Percentiles rank a stretch among this genome's conserved stretches.
Conservation (phyloP, 2,113 vertebrate species). For the Elachura formosa region DNA sequence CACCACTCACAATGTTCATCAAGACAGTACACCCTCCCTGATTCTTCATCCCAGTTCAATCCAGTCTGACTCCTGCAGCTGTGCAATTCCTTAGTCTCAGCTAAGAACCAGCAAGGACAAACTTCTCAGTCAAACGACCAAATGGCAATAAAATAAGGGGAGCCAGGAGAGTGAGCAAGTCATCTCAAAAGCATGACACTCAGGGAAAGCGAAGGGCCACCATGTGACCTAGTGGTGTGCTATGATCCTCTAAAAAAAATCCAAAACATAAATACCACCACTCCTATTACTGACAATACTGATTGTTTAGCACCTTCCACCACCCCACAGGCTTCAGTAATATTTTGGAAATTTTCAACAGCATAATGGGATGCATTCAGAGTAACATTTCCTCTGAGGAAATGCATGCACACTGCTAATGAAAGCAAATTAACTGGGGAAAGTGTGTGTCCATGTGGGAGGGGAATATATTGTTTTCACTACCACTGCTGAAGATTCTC, state of each 20-base stretch:
- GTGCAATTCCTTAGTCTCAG: neutral
- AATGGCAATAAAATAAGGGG: neutral
- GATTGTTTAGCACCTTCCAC: neutral
- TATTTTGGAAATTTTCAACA: neutral
- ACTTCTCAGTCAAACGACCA: neutral
- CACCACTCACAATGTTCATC: rapidly evolving
- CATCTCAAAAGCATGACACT: neutral
- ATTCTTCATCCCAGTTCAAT: neutral
- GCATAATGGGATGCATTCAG: neutral
- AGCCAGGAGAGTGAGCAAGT: neutral
- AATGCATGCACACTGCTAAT: neutral
- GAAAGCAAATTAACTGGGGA: neutral
- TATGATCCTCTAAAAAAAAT: neutral
- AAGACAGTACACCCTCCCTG: neutral
- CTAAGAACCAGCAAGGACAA: neutral
- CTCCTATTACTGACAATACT: neutral
- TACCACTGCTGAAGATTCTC: neutral
- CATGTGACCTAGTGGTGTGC: neutral
- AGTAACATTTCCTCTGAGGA: neutral
- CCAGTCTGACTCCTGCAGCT: neutral
- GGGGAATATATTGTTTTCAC: neutral
- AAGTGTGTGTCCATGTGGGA: neutral
- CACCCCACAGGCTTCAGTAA: neutral
- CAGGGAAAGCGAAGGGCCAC: neutral
- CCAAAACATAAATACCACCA: rapidly evolving